phyloP scores from a whole-genome alignment of 2,113 vertebrate genomes.

The Rhea pennata region DNA sequence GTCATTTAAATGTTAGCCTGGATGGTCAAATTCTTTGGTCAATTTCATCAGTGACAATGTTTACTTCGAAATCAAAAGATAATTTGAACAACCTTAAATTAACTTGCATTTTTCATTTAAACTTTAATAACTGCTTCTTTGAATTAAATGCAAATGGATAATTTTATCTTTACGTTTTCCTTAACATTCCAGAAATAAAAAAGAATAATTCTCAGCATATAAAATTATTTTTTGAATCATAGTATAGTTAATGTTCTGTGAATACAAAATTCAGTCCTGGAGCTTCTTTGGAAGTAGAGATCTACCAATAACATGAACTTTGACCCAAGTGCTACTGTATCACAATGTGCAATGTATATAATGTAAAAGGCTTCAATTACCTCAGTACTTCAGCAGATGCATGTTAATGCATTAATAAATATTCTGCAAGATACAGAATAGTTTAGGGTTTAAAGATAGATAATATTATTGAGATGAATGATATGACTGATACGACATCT shows the following conservation, averaged over 20 bases:
- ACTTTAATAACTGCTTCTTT: neutral
- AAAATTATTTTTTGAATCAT: neutral
- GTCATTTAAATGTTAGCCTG: neutral
- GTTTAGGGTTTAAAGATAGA: neutral
- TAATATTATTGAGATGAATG: neutral
- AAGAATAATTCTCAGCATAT: neutral
- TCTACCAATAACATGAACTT: neutral
- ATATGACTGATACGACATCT: neutral
- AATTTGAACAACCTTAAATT: neutral
- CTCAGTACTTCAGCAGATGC: neutral
- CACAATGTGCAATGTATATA: neutral
- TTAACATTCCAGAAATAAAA: neutral
- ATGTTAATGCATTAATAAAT: neutral
- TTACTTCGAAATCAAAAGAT: neutral
- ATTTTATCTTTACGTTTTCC: neutral
- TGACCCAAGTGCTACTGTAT: neutral
- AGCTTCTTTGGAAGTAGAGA: neutral
- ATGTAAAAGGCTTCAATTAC: neutral
- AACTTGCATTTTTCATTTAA: slow-evolving; percentile 4
- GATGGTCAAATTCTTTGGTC: neutral
- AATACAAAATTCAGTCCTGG: neutral
- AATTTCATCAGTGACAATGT: neutral
- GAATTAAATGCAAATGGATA: neutral
- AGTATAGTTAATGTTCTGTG: neutral
- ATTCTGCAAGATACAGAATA: neutral